Evolutionary conservation across 1,140 invertebrate species (phyloP), one percentile per base, ranked within the genome.

Genomic region (Pteromalus puparum): DNA sequence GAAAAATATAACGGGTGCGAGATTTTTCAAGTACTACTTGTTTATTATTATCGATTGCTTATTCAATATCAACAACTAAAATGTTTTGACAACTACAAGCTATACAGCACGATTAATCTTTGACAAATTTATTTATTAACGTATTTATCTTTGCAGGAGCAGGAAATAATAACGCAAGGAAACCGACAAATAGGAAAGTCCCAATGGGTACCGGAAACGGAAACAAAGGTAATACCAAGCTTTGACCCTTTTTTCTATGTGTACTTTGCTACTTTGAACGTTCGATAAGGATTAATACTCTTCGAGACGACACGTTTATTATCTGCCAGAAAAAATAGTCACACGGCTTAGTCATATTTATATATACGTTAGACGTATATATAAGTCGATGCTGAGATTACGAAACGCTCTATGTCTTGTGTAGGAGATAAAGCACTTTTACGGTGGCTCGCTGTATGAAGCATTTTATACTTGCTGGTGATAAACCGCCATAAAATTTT

Each of bases 121-220:
- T n/a, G n/a, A n/a, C n/a, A n/a, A n/a, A n/a, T n/a, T n/a, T n/a
- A n/a, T n/a, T n/a, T n/a, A n/a, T n/a, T n/a, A n/a, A n/a, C 30
- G 30, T 34, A 34, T 5, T 34, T 87, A 84, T 88, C 48, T 88
- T 65, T 87, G 84, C 87, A 90, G 88, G 86, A 86, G 79, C 53
- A 5, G 61, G n/a, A 70, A 81, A 85, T 89, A 86, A 86, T 48
- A 77, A 3, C 87, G 87, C 87, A 88, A 86, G 85, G 84, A 84
- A 86, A 75, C 30, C 77, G 83, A 73, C 53, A 72, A 80, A 85
- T 86, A 48, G 68, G 78, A 70, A 85, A 82, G 82, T 85, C 30
- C 48, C 72, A 85, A 87, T 89, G 88, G 86, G 86, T 80, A 85
- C 85, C 81, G 87, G 86, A 78, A 86, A 84, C 85, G 86, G 82